phyloP scores from a whole-genome alignment of 2,797 vertebrate species.

The Rhinichthys osculus region DNA sequence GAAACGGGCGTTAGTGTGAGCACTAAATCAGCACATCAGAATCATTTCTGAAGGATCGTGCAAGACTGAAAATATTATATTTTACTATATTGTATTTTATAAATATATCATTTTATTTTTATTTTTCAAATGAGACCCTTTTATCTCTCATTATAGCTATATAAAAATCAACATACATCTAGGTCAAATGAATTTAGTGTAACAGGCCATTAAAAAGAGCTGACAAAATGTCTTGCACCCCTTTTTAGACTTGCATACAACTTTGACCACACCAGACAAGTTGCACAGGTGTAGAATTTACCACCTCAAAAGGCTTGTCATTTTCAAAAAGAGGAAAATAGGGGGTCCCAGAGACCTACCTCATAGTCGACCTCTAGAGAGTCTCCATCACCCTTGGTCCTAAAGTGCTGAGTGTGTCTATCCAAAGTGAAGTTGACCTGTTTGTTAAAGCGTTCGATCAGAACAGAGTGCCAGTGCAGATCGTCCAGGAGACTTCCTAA shows the following conservation, averaged over 20 bases:
- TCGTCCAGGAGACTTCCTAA: conserved; percentile 95
- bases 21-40: too few relatives aligned
- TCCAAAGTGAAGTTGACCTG: conserved; percentile 97
- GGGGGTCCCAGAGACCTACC: conserved; percentile 70
- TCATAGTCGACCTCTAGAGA: conserved; percentile 96
- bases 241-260: not conserved
- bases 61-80: too few relatives aligned
- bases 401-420: conserved; percentile 89
- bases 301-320: not conserved
- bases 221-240: not conserved
- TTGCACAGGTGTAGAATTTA: not conserved
- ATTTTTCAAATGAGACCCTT: not conserved
- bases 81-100: too few relatives aligned
- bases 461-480: conserved; percentile 94
- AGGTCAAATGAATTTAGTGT: not conserved
- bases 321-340: conserved; percentile 15
- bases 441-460: conserved; percentile 93
- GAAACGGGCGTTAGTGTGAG: too few relatives aligned
- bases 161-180: not conserved
- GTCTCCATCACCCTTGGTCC: conserved; percentile 89
- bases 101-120: not conserved
- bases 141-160: not conserved
- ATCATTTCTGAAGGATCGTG: too few relatives aligned
- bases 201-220: not conserved
- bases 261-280: not conserved